Percentiles rank a stretch among this genome's conserved stretches.
Evolutionary conservation across 1,140 invertebrate genomes (phyloP).

Genomic region (Myzus persicae): DNA sequence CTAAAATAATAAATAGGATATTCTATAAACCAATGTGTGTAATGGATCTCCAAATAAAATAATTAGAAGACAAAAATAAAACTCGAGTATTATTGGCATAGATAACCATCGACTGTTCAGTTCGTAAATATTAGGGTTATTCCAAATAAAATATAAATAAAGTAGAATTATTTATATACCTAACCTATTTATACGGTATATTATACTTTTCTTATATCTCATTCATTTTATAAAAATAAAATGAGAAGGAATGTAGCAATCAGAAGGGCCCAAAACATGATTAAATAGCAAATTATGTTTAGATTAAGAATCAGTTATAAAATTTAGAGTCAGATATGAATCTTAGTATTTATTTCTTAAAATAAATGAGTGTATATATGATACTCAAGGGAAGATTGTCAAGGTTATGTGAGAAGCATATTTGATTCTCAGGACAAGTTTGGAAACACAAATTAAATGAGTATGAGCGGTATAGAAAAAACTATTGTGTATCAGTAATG

Average conservation of each 20-base stretch:
- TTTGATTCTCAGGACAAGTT: background rate
- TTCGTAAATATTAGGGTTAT: too few relatives aligned
- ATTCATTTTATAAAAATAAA: constrained; percentile 7
- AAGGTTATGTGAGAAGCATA: constrained; percentile 7
- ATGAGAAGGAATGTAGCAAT: constrained; percentile 10
- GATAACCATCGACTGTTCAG: too few relatives aligned
- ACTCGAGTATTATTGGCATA: too few relatives aligned
- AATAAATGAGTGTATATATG: constrained; percentile 17
- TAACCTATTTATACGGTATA: background rate
- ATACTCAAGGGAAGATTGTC: constrained; percentile 8
- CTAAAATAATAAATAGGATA: too few relatives aligned
- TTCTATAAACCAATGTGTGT: too few relatives aligned
- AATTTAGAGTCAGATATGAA: background rate
- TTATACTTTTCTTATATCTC: background rate
- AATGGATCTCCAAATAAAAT: too few relatives aligned
- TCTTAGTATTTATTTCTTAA: constrained; percentile 6
- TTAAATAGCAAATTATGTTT: constrained; percentile 2
- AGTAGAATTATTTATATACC: background rate
- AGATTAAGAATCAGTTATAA: constrained; percentile 4
- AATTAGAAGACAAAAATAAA: too few relatives aligned
- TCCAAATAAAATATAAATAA: constrained; percentile 4
- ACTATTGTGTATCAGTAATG: background rate
- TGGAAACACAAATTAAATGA: background rate
- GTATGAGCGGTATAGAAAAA: background rate
- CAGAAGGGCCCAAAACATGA: constrained; percentile 1